These are phyloP conservation scores for Aphelocoma californica DNA, from an alignment of 2,797 vertebrate genomes.

Conservation along the genomic window DNA sequence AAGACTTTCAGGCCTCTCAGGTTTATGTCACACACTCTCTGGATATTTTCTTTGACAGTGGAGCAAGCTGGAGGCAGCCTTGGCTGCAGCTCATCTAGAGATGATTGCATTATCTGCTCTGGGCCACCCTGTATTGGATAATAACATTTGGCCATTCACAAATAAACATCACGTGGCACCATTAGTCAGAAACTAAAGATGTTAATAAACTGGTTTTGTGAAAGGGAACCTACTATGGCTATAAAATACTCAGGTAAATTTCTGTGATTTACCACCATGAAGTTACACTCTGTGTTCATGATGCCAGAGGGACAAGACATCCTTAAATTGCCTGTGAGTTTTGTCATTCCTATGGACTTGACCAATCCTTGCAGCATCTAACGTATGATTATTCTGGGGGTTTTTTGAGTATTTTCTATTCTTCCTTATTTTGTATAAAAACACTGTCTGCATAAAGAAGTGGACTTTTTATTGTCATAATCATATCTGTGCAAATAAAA, in stretches of 20 bases:
- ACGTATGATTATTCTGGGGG: rapidly evolving
- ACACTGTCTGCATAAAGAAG: not conserved
- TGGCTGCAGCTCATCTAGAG: slow-evolving; percentile 14
- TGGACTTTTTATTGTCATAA: not conserved
- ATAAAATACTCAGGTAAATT: not conserved
- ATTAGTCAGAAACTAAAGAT: not conserved
- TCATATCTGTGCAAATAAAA: not conserved
- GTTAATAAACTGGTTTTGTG: not conserved
- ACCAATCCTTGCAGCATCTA: not conserved
- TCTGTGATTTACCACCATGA: not conserved
- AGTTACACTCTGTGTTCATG: not conserved
- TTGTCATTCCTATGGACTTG: not conserved
- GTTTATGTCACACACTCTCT: slow-evolving; percentile 15
- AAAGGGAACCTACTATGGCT: not conserved
- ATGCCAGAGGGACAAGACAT: not conserved
- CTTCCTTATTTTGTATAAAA: not conserved
- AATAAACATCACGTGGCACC: not conserved
- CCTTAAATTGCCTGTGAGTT: not conserved
- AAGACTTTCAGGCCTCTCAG: not conserved
- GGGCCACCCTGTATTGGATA: slow-evolving; percentile 22
- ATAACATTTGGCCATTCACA: slow-evolving; percentile 14
- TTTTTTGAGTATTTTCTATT: not conserved
- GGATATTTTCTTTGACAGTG: slow-evolving; percentile 54
- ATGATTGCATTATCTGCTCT: slow-evolving; percentile 39
- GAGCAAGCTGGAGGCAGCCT: slow-evolving; percentile 15